Evolutionary conservation across 2,113 vertebrate genomes (phyloP).

Genomic region (Centropristis striata): DNA sequence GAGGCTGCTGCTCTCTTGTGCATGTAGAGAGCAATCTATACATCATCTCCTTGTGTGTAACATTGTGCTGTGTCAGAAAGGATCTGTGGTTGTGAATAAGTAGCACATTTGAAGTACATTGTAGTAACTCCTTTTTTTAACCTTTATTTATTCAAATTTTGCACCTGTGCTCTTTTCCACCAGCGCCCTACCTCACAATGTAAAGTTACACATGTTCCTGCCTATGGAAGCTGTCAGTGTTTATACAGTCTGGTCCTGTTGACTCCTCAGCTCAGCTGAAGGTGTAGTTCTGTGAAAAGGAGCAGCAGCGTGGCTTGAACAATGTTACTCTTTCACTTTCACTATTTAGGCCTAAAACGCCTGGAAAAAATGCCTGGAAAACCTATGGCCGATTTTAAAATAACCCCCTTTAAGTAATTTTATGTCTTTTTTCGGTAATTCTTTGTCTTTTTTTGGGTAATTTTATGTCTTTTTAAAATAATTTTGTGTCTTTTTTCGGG

Average conservation of each 20-base stretch:
- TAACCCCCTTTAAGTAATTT: no score
- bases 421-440: no score
- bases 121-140: slow-evolving; percentile 7
- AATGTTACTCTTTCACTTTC: neutral
- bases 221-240: slow-evolving; percentile 6
- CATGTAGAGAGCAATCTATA: slow-evolving; percentile 54
- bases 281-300: neutral
- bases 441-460: no score
- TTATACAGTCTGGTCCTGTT: slow-evolving; percentile 11
- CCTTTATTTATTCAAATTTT: slow-evolving; percentile 24
- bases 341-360: no score
- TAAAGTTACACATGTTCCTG: neutral
- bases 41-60: slow-evolving; percentile 49
- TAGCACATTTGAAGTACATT: slow-evolving; percentile 16
- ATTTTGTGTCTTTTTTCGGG: no score
- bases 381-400: no score
- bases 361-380: no score
- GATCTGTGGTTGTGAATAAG: slow-evolving; percentile 25
- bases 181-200: neutral
- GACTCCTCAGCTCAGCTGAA: neutral
- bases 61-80: slow-evolving; percentile 48
- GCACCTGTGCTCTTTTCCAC: neutral
- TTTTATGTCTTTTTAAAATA: no score
- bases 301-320: neutral
- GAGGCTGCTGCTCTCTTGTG: slow-evolving; percentile 57